These are phyloP conservation scores for Cichladusa arquata DNA, from an alignment of 2,113 vertebrate genomes.

Conservation along the genomic window DNA sequence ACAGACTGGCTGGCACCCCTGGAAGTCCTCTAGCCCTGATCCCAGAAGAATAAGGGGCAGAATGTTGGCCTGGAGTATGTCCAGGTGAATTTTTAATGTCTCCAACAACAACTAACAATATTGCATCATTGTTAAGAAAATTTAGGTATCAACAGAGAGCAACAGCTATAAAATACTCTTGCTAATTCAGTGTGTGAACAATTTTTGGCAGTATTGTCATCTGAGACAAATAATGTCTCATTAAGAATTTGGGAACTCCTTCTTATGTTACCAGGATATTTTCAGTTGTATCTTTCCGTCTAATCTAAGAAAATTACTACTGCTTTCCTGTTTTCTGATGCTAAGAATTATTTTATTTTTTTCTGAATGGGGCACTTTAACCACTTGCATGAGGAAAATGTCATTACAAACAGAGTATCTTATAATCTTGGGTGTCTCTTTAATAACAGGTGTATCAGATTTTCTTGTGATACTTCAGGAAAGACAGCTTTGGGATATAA, in stretches of 20 bases:
- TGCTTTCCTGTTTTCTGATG: neutral
- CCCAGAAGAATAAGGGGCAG: neutral
- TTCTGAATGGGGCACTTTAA: neutral
- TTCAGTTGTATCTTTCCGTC: neutral
- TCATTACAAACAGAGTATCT: neutral
- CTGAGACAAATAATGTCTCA: neutral
- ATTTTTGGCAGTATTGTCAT: neutral
- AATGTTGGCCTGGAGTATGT: neutral
- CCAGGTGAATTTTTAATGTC: neutral
- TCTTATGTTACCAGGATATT: neutral
- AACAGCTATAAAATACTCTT: neutral
- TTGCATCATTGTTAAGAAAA: neutral
- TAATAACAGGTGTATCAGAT: neutral
- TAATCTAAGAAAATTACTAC: neutral
- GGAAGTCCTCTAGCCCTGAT: neutral
- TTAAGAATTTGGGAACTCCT: neutral
- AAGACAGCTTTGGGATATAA: neutral
- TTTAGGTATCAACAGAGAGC: neutral
- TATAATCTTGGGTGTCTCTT: neutral
- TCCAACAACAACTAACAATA: neutral
- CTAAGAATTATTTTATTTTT: neutral
- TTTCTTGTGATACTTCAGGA: neutral
- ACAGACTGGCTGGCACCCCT: neutral
- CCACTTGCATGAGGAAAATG: neutral
- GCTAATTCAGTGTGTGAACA: neutral